Evolutionary conservation across 2,888 invertebrate genomes (phyloP).

Genomic region (Drosophila cognata): DNA sequence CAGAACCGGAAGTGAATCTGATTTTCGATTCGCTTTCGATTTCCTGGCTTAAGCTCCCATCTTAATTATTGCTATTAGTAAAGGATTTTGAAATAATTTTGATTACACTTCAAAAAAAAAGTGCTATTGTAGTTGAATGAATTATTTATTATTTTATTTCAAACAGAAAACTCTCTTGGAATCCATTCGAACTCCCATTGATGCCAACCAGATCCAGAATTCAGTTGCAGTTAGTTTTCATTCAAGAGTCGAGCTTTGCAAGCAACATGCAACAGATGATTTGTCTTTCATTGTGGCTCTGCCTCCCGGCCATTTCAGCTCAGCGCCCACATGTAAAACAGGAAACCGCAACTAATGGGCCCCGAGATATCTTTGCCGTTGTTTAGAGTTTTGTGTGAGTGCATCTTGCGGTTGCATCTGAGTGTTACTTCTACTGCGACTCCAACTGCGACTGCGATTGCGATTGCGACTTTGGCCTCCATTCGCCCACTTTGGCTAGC

Average conservation of each 20-base stretch:
- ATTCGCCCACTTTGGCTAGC: conserved; percentile 41
- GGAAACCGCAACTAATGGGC: conserved; percentile 58
- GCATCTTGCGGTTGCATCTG: conserved; percentile 30
- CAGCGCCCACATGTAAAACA: conserved; percentile 39
- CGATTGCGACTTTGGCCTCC: conserved; percentile 44
- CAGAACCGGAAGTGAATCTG: background rate
- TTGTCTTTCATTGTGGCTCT: conserved; percentile 22
- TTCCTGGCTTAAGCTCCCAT: background rate
- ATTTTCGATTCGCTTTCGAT: background rate
- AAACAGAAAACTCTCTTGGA: background rate
- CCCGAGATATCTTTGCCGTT: conserved; percentile 20
- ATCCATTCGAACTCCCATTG: background rate
- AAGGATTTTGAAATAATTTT: background rate
- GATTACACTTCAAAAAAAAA: background rate
- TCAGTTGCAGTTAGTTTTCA: conserved; percentile 3
- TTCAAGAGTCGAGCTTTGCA: conserved; percentile 17
- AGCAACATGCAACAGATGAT: conserved; percentile 25
- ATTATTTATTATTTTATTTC: background rate
- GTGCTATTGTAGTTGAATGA: background rate
- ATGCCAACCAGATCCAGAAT: background rate
- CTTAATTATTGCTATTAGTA: background rate
- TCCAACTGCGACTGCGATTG: conserved; percentile 11
- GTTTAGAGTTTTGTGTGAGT: conserved; percentile 4
- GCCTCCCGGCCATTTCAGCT: conserved; percentile 22
- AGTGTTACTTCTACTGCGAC: background rate